Base-by-base conservation (phyloP, 2,113 vertebrate species). In the Eulemur macaco region DNA sequence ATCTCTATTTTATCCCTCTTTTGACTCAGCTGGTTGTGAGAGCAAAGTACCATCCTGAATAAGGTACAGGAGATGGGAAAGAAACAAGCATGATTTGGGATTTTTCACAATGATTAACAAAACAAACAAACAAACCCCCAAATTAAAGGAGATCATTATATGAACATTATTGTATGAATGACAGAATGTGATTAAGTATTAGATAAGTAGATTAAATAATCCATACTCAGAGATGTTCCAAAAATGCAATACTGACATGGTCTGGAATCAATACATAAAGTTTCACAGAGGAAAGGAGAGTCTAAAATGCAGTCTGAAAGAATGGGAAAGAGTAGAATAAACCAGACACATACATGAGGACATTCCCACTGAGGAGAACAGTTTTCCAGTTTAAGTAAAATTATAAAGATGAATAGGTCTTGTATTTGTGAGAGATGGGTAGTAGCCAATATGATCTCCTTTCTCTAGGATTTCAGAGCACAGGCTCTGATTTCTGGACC, bases 1-100 rank as follows among this genome's bases (percentile, higher is more conserved):
- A 99, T 99, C 93, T 99, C 99, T 98, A 99, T 99, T 98, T 99
- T 99, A 95, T 99, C 98, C 94, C 98, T 99, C 97, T 99, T 99
- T 98, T 99, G 99, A 99, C 99, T 99, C 97, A 99, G 99, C 97
- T 98, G 98, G 95, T 99, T 99, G 98, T 99, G 98, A 99, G 95
- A 97, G 66, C 76, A 71, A 69, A 96, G 96, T 94, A 80, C 50
- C 84, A 93, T 80, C 56, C 86, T 96, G 90, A 95, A 56, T 31
- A 95, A 86, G 60, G 17, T 76, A 87, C 91, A 42, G 60, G 13
- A 29, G 56, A 83, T 95, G 97, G 97, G 95, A 97, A 97, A 97
- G 92, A 97, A 98, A 93, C 73, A 97, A 96, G 97, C 96, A 97
- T 93, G 71, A 63, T 97, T 97, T 92, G 86, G 89, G 94, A 98